These are phyloP conservation scores for Cassiopea andromeda DNA, from an alignment of 30 jellyfish, hydroid and myxozoan genomes.

Conservation along the genomic window DNA sequence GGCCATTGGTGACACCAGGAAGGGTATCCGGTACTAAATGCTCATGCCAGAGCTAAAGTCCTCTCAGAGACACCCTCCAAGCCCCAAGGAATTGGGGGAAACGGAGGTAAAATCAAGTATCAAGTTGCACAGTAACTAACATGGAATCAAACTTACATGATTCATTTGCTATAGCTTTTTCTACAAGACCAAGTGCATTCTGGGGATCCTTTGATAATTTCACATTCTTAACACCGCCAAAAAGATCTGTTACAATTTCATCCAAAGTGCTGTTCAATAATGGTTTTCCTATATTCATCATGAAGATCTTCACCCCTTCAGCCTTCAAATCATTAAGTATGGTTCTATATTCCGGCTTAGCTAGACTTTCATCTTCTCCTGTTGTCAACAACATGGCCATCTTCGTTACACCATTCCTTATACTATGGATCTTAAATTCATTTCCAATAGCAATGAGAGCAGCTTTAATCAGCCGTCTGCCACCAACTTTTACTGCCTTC, in stretches of 20 bases:
- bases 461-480: conserved; percentile 57
- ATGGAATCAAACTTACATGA: conserved; percentile 44
- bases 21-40: too few species aligned
- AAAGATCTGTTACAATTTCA: not conserved
- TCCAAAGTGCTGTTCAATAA: conserved; percentile 33
- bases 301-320: conserved; percentile 44
- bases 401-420: conserved; percentile 50
- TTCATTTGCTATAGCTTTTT: conserved; percentile 53
- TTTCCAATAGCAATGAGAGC: conserved; percentile 33
- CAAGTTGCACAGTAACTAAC: not conserved
- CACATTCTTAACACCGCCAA: conserved; percentile 32
- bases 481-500: conserved; percentile 29
- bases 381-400: conserved; percentile 55
- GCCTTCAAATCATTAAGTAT: conserved; percentile 17
- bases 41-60: too few species aligned
- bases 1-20: too few species aligned
- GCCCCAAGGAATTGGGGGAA: too few species aligned
- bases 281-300: conserved; percentile 65
- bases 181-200: conserved; percentile 30
- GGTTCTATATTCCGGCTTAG: not conserved
- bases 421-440: conserved; percentile 10
- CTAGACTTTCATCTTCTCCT: conserved; percentile 46
- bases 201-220: conserved; percentile 14
- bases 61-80: too few species aligned
- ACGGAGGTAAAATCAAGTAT: not conserved